These are phyloP conservation scores for Drosophila mimetica DNA, from an alignment of 2,888 invertebrate species.

Conservation along the genomic window DNA sequence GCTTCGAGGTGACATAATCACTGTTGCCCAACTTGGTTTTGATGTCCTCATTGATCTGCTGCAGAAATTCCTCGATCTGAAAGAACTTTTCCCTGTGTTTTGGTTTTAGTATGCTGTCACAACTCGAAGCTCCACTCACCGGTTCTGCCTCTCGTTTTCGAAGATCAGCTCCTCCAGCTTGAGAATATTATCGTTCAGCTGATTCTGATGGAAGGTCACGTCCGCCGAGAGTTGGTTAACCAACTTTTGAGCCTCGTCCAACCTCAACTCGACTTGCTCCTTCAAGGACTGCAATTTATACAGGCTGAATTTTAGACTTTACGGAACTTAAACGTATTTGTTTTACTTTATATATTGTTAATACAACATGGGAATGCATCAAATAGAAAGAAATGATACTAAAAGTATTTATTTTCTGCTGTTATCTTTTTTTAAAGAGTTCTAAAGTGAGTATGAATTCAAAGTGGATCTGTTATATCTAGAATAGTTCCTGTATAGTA, in stretches of 20 bases:
- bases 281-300: too few species aligned
- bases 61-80: conserved; percentile 76
- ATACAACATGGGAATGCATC: too few species aligned
- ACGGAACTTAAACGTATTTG: too few species aligned
- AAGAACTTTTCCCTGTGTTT: conserved; percentile 76
- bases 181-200: conserved; percentile 81
- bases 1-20: conserved; percentile 84
- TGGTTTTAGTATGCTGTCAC: neutral
- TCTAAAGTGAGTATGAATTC: too few species aligned
- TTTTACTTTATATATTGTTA: too few species aligned
- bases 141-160: conserved; percentile 72
- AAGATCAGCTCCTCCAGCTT: conserved; percentile 80
- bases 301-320: too few species aligned
- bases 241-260: conserved; percentile 75
- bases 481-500: too few species aligned
- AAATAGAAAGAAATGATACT: too few species aligned
- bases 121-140: conserved; percentile 54
- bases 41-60: conserved; percentile 78
- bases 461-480: too few species aligned
- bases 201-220: conserved; percentile 77
- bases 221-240: conserved; percentile 78
- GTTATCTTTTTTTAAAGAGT: too few species aligned
- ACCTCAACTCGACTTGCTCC: conserved; percentile 71
- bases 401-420: too few species aligned
- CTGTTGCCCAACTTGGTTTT: conserved; percentile 72